phyloP scores from a whole-genome alignment of 1,140 invertebrate species.

The Zophobas atratus region DNA sequence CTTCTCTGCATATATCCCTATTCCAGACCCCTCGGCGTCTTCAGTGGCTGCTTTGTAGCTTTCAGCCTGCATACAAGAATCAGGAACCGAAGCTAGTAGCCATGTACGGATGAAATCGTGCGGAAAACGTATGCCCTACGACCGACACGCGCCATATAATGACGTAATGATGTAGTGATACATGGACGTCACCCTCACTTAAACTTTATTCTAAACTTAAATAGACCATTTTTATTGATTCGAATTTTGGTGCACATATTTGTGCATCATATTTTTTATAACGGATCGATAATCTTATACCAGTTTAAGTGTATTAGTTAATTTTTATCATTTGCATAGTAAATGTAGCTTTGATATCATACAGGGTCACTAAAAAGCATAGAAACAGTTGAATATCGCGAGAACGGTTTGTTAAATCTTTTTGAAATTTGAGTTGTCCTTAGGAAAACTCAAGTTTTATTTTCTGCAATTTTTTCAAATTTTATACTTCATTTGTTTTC shows the following conservation, averaged over 20 bases:
- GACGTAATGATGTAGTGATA: slow-evolving; percentile 61
- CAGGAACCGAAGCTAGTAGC: slow-evolving; percentile 23
- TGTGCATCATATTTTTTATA: neutral
- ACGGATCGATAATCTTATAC: too few species aligned
- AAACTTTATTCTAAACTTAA: slow-evolving; percentile 40
- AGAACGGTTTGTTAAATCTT: too few species aligned
- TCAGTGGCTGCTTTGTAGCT: slow-evolving; percentile 12
- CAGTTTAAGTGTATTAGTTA: too few species aligned
- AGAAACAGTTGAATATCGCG: too few species aligned
- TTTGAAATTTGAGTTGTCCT: too few species aligned
- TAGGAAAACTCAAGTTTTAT: too few species aligned
- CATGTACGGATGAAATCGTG: slow-evolving; percentile 53
- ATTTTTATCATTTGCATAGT: too few species aligned
- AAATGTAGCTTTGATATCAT: too few species aligned
- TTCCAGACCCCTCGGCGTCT: slow-evolving; percentile 25
- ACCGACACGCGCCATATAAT: slow-evolving; percentile 58
- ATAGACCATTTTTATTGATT: neutral
- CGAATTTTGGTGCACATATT: neutral
- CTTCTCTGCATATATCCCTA: neutral
- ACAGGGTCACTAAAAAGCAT: too few species aligned
- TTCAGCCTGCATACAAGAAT: slow-evolving; percentile 5
- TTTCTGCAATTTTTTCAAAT: too few species aligned
- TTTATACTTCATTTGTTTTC: too few species aligned
- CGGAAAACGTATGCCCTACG: slow-evolving; percentile 58
- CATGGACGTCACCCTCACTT: slow-evolving; percentile 44